These are phyloP conservation scores for Escarpia spicata DNA, from an alignment of 2,888 invertebrate genomes.

Conservation along the genomic window DNA sequence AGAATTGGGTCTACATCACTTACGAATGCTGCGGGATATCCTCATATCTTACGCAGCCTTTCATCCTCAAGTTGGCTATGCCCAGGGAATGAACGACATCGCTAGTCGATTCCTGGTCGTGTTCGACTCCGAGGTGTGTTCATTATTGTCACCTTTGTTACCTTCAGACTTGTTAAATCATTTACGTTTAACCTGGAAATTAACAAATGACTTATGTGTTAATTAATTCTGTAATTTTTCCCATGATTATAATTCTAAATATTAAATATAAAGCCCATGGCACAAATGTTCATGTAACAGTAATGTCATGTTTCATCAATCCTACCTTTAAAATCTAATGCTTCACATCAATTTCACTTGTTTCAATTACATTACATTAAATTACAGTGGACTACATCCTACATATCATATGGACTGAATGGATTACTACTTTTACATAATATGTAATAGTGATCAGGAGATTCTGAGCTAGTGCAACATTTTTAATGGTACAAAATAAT, in stretches of 20 bases:
- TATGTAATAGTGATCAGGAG: background rate
- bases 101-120: constrained; percentile 60
- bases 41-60: constrained; percentile 60
- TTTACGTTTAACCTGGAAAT: background rate
- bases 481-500: background rate
- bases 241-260: background rate
- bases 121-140: constrained; percentile 61
- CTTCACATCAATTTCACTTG: too few relatives aligned
- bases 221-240: background rate
- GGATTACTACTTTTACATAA: background rate
- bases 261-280: background rate
- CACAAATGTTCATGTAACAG: background rate
- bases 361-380: too few relatives aligned
- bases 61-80: constrained; percentile 59
- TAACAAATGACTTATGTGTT: background rate
- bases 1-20: constrained; percentile 46
- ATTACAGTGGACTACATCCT: too few relatives aligned
- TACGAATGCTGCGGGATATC: constrained; percentile 57
- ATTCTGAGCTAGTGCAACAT: background rate
- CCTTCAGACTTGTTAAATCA: background rate
- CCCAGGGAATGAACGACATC: constrained; percentile 66
- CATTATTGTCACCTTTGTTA: background rate
- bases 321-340: too few relatives aligned
- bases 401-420: too few relatives aligned
- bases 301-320: too few relatives aligned